Base-by-base conservation (phyloP, 2,888 invertebrate genomes). In the Cheilosia pagana region DNA sequence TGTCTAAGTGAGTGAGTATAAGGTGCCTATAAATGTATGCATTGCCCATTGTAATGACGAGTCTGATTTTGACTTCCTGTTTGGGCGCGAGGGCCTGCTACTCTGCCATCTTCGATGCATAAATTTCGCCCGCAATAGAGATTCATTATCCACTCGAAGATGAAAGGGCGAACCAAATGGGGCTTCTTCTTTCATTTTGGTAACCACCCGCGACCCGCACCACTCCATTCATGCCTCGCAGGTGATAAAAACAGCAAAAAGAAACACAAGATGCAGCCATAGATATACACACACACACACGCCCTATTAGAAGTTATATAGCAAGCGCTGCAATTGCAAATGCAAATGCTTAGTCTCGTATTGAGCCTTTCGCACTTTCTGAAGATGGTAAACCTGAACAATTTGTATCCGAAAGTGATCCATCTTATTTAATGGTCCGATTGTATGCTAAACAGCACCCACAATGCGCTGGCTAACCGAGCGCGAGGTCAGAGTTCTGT, bases 381-480 rank as follows among this genome's bases (percentile, higher is more conserved):
- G 50, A 57, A 72, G 83, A 72, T 83, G 50, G 62, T 45, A 70
- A 83, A 65, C 87, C 86, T 75, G 67, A 86, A 86, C 87, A 87
- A 87, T 83, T 87, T 87, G 86, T 87, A 87, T 87, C 87, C 87
- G 86, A 87, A 86, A 85, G 87, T 81, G 76, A 87, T 87, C 85
- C 82, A 86, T 88, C 86, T 88, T 86, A 70, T 86, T 87, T 88
- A 87, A 88, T 88, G 86, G 87, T 43, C 70, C 77, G 70, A 88
- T 88, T 88, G 87, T 88, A 88, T 88, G 87, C 81, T 87, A 87
- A 88, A 76, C 74, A 87, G 87, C 21, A 67, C 62, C 55, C 35
- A 71, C 35, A 62, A 39, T 19, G 21, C 16, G n/a, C 50, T 77
- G 77, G 28, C 59, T 65, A 77, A 60, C 81, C 71, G 41, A 77